phyloP scores from a whole-genome alignment of 1,140 invertebrate species.

The Glomeris maerens region DNA sequence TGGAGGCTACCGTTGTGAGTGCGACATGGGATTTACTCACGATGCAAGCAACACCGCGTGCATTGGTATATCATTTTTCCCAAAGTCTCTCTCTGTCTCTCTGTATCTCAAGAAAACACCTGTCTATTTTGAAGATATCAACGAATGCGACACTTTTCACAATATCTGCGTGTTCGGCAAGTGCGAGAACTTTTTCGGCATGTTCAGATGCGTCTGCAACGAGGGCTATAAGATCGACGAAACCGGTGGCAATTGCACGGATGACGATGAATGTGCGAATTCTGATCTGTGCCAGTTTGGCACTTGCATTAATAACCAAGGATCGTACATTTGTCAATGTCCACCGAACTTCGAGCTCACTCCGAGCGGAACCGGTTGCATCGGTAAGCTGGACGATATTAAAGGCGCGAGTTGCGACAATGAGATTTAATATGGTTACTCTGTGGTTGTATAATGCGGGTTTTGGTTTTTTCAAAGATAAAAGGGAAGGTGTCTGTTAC shows the following conservation, averaged over 20 bases:
- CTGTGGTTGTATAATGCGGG: conserved; percentile 2
- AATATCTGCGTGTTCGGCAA: conserved; percentile 71
- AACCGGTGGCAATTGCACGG: conserved; percentile 43
- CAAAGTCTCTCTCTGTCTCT: background rate
- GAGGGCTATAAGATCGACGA: conserved; percentile 66
- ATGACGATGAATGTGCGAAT: conserved; percentile 43
- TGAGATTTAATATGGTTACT: background rate
- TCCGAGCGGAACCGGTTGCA: conserved; percentile 49
- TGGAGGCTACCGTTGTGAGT: conserved; percentile 72
- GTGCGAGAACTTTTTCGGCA: conserved; percentile 76
- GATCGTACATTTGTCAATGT: conserved; percentile 41
- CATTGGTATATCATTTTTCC: conserved; percentile 33
- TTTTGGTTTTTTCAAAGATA: conserved; percentile 40
- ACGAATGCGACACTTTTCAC: conserved; percentile 77
- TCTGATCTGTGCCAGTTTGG: conserved; percentile 42
- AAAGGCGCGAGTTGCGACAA: no score
- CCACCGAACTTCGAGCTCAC: conserved; percentile 43
- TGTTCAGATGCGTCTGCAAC: conserved; percentile 71
- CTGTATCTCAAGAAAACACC: background rate
- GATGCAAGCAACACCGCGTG: conserved; percentile 53
- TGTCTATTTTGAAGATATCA: conserved; percentile 47
- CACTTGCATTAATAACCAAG: conserved; percentile 41
- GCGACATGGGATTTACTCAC: conserved; percentile 64
- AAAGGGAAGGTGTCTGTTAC: conserved; percentile 61
- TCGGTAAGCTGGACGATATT: conserved; percentile 37